Base-by-base conservation (phyloP, 2,888 invertebrate genomes). In the Molorchus minor region DNA sequence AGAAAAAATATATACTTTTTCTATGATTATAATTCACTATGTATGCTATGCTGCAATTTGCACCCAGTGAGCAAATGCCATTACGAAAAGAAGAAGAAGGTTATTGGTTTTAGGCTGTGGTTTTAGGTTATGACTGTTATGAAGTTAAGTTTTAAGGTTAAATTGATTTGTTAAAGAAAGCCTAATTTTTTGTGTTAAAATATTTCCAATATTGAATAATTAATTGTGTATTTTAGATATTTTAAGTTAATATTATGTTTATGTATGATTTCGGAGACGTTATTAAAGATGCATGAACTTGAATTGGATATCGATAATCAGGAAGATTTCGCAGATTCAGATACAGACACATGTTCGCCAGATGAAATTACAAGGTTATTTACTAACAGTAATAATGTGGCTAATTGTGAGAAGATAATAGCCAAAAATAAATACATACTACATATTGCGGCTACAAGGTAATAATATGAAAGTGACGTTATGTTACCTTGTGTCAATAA, bases 361-460 rank as follows among this genome's bases (percentile, higher is more conserved):
- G 57, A 64, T 2, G 77, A 72, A 60, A 17, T 41, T 13, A 10
- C 25, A 12, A 41, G 12, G 19, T 41, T 52, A 30, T 52, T 52
- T 41, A 19, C n/a, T 17, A 29, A 30, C 12, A 54, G 81, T 19
- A 67, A 67, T 1, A 61, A 61, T 1, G 44, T 62, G 2, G 72
- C 77, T n/a, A n/a, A n/a, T n/a, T n/a, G n/a, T 29, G 87, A 89
- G 78, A 83, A 83, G 45, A 82, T 0, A 81, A 86, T 25, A 82
- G 85, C 0, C 67, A 82, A 84, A 21, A 83, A 85, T 58, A 83
- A 84, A 2, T 91, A 89, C 71, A 81, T 90, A 47, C 82, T 89
- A 40, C 83, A 84, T 55, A 72, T 90, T 62, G 81, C 83, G 66
- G 85, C 84, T 2, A 84, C 85, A 51, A 83, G 82, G 88, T 86